Evolutionary conservation across 2,797 vertebrate genomes (phyloP).

Genomic region (Microhierax caerulescens): DNA sequence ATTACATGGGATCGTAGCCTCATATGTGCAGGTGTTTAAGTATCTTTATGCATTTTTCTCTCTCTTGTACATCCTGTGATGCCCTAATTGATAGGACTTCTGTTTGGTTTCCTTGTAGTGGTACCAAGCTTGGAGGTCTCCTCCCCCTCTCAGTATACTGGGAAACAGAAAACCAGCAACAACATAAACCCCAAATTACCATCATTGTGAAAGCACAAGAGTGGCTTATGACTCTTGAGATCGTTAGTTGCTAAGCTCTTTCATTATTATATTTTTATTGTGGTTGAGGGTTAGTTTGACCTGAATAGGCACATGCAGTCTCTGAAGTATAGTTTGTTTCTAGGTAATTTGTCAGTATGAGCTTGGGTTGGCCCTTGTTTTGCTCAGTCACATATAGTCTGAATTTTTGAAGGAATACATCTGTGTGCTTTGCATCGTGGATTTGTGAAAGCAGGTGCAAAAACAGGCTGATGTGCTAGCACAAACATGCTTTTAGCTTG

Average conservation of each 20-base stretch:
- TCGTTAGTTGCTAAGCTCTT: background rate
- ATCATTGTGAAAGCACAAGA: background rate
- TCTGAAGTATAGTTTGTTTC: conserved; percentile 14
- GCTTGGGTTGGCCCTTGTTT: background rate
- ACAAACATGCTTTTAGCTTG: background rate
- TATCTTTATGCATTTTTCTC: background rate
- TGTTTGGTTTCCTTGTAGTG: background rate
- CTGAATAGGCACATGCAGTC: background rate
- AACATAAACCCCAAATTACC: background rate
- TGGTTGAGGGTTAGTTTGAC: conserved; percentile 46
- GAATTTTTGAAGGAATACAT: background rate
- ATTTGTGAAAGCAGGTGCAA: background rate
- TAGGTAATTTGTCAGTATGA: background rate
- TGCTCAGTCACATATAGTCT: background rate
- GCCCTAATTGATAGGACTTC: background rate
- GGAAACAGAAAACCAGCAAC: background rate
- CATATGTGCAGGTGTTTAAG: background rate
- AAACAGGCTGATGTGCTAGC: background rate
- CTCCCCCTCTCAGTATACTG: background rate
- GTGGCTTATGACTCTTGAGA: background rate
- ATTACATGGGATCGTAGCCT: background rate
- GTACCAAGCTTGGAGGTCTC: background rate
- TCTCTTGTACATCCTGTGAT: background rate
- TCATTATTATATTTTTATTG: conserved; percentile 21
- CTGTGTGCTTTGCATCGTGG: background rate